Base-by-base conservation (phyloP, 2,797 vertebrate species). In the Sebastes minor region DNA sequence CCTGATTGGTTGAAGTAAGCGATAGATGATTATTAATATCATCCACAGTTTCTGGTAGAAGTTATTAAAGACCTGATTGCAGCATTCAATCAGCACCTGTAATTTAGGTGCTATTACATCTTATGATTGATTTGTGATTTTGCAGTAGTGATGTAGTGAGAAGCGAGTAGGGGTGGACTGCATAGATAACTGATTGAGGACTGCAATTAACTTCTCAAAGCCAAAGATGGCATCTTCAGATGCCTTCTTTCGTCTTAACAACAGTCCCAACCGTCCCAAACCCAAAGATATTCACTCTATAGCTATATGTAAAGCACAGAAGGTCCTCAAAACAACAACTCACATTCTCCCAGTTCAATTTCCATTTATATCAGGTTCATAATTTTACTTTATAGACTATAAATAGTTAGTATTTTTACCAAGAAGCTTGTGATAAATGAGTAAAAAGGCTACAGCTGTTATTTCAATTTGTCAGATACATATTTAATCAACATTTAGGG, bases 11-110 rank as follows among this genome's bases (percentile, higher is more conserved):
- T 16, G 56, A 53, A 22, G 16, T 57, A 25, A 10, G 38, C 33
- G 9, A 35, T 16, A 79, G 35, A 38, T 46, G 68, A 62, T 88
- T 38, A 75, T 76, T 83, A 57, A 73, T 71, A 23, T 78, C 52
- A 66, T 52, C 74, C 35, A 62, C 80, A 63, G 62, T 74, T 11
- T 1, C 61, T 49, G 61, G 5, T 32, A 30, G 11, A 56, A 61
- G 64, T 84, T 70, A 80, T 70, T 65, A 75, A 75, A 67, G 63
- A 46, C 22, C 25, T 60, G 71, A 77, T 78, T 78, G 76, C 71
- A 35, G 78, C 53, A 16, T 60, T 83, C 52, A 72, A 63, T 80
- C 49, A 77, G 28, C 23, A 20, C 12, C 14, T 25, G 25, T 68
- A 28, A 70, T 74, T 68, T n/a, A 3, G 18, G 16, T 52, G 57